Base-by-base conservation (phyloP, 1,140 invertebrate species). In the Cephus cinctus region DNA sequence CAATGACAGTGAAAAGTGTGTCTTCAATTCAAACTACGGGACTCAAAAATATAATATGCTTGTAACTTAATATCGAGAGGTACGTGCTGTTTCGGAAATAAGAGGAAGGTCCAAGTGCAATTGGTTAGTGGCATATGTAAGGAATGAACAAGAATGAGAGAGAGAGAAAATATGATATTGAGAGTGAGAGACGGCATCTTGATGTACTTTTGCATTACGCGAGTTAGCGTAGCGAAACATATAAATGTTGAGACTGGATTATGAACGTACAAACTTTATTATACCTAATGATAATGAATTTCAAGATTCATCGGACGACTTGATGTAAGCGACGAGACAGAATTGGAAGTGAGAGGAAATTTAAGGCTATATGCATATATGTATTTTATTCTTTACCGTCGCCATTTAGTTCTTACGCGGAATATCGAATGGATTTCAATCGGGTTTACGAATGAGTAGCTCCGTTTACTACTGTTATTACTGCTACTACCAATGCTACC, bases 241-340 rank as follows among this genome's bases (percentile, higher is more conserved):
- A 47, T 48, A 42, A 56, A 56, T 53, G 52, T 61, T 59, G 63
- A 65, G 63, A 65, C 63, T 65, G 61, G 61, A 63, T 62, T 47
- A 50, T 45, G 59, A 63, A 66, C 55, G 63, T 66, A 66, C 61
- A 66, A 66, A 65, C 55, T 58, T 56, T 50, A 51, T 55, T 57
- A 50, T 54, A 54, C 30, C 39, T 57, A 41, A 41, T 20, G 18
- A 52, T 56, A 52, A 52, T 48, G 30, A 42, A 36, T 30, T 54
- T 47, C 49, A 43, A 38, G 46, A 16, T 42, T 49, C 31, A 49
- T n/a, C 35, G 6, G 15, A 25, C 23, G 16, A 30, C 27, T 21
- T 27, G 25, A 27, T 6, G n/a, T n/a, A 39, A 27, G 23, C 35
- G 16, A 14, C 19, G 32, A 18, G 11, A 23, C 14, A 44, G 30